phyloP scores from a whole-genome alignment of 1,140 invertebrate genomes.

The Drosophila kepulauana region DNA sequence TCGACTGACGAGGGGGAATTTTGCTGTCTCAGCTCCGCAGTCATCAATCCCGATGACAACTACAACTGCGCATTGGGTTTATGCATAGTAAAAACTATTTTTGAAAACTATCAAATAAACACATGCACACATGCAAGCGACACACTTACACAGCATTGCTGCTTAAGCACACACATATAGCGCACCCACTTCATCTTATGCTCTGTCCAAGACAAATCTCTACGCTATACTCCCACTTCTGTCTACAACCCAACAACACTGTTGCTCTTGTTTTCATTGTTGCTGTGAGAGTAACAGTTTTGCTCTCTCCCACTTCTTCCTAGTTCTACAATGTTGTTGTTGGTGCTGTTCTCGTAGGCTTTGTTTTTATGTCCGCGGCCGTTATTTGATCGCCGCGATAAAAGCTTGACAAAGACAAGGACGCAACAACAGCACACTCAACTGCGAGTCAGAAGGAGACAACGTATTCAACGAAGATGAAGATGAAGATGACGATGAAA shows the following conservation, averaged over 20 bases:
- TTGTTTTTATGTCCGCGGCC: conserved; percentile 22
- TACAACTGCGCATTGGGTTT: conserved; percentile 62
- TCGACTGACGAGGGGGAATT: conserved; percentile 20
- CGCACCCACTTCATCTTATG: not conserved
- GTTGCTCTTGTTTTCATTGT: too few relatives aligned
- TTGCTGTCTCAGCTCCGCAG: conserved; percentile 28
- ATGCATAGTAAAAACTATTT: conserved; percentile 35
- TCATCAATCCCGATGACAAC: conserved; percentile 21
- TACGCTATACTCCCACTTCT: not conserved
- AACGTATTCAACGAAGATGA: not conserved
- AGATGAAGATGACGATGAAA: conserved; percentile 22
- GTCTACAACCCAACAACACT: too few relatives aligned
- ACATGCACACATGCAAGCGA: conserved; percentile 1
- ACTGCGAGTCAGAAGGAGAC: not conserved
- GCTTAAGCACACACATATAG: not conserved
- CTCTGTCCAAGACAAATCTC: not conserved
- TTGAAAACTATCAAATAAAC: conserved; percentile 20
- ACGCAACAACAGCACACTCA: not conserved
- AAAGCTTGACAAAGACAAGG: conserved; percentile 33
- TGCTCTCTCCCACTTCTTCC: not conserved
- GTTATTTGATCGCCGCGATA: conserved; percentile 63
- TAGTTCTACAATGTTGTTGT: not conserved
- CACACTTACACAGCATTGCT: not conserved
- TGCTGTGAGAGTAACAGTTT: not conserved
- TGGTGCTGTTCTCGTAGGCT: conserved; percentile 13